Evolutionary conservation across 2,888 invertebrate genomes (phyloP).

Genomic region (Polydrusus cervinus): DNA sequence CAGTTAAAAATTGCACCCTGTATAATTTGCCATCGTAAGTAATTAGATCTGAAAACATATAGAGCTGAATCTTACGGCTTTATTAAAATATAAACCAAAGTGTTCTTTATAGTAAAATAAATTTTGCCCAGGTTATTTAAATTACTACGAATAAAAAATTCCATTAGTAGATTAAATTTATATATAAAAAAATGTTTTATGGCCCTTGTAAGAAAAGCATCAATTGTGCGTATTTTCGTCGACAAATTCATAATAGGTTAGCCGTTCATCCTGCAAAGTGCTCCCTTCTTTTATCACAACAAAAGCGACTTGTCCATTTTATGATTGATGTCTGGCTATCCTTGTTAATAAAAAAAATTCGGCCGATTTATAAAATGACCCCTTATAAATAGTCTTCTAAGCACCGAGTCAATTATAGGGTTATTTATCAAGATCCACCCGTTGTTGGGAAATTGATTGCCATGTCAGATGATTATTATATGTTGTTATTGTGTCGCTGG

Average conservation of each 20-base stretch:
- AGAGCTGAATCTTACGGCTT: too few species aligned
- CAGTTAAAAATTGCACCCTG: too few species aligned
- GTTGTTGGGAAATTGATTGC: constrained; percentile 33
- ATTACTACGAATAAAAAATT: neutral
- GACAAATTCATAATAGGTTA: constrained; percentile 27
- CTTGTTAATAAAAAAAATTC: constrained; percentile 34
- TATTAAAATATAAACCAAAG: too few species aligned
- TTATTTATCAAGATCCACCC: constrained; percentile 48
- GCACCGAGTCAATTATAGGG: constrained; percentile 46
- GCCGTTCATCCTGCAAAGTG: constrained; percentile 46
- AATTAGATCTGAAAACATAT: too few species aligned
- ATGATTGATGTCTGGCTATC: constrained; percentile 42
- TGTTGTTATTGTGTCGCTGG: constrained; percentile 18
- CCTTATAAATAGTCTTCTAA: constrained; percentile 48
- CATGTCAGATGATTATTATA: constrained; percentile 29
- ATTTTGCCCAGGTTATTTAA: neutral
- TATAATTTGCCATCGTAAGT: too few species aligned
- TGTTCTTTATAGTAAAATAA: too few species aligned
- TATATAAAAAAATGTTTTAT: constrained; percentile 9
- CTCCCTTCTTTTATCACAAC: constrained; percentile 40
- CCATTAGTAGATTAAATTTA: constrained; percentile 6
- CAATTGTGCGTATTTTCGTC: constrained; percentile 25
- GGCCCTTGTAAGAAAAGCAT: constrained; percentile 14
- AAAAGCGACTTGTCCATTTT: constrained; percentile 40
- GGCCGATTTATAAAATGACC: constrained; percentile 47